Conservation (phyloP, 2,113 vertebrate species). For the Petromus typicus region DNA sequence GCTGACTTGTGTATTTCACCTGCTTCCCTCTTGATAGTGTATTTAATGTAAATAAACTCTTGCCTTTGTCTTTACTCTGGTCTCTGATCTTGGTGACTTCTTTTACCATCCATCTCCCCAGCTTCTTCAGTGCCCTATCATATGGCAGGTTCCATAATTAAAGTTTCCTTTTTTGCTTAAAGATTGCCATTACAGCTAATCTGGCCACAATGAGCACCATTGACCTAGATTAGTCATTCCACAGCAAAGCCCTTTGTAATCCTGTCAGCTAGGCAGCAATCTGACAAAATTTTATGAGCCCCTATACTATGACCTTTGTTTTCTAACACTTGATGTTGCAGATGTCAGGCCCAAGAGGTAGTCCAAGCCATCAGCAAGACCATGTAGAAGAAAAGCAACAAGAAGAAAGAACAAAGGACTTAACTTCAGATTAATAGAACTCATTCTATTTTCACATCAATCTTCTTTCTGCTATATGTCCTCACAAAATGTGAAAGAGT, state of each 20-base stretch:
- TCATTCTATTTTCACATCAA: background rate
- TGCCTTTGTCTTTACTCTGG: background rate
- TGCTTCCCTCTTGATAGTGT: background rate
- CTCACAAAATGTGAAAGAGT: conserved; percentile 18
- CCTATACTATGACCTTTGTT: background rate
- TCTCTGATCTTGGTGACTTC: background rate
- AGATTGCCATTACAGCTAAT: background rate
- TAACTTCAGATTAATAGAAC: conserved; percentile 33
- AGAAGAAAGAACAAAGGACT: background rate
- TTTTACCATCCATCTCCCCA: background rate
- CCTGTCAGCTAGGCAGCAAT: background rate
- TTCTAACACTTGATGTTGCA: conserved; percentile 31
- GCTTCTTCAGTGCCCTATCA: background rate
- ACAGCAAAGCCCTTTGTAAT: background rate
- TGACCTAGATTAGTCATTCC: conserved; percentile 7
- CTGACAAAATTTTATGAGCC: background rate
- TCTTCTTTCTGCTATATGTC: background rate
- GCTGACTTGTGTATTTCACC: background rate
- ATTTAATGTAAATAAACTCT: background rate
- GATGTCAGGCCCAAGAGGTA: background rate
- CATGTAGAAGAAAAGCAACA: background rate
- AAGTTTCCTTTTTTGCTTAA: background rate
- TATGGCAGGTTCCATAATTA: background rate
- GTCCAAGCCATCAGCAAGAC: background rate
- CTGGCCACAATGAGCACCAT: background rate